Conservation (phyloP, 92 coral and sea anemone genomes). For the Phymanthus crucifer region DNA sequence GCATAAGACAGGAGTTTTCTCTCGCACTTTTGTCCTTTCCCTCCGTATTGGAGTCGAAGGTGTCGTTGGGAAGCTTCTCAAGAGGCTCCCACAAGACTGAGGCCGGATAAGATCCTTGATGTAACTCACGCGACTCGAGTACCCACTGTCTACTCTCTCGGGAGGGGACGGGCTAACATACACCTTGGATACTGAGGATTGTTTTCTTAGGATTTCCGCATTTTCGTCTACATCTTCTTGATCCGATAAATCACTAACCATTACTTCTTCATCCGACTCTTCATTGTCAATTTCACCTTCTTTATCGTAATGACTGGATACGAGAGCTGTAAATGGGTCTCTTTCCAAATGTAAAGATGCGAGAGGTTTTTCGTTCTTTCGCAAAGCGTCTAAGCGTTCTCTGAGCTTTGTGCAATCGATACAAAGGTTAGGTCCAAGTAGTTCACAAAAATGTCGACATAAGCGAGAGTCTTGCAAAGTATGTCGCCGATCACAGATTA, state of each 20-base stretch:
- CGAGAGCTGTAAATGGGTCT: conserved; percentile 63
- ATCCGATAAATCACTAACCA: conserved; percentile 47
- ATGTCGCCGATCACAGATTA: conserved; percentile 54
- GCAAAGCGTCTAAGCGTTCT: conserved; percentile 43
- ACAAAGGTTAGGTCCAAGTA: conserved; percentile 78
- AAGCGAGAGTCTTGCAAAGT: conserved; percentile 22
- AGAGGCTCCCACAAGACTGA: conserved; percentile 42
- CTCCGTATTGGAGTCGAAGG: conserved; percentile 20
- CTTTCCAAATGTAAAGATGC: conserved; percentile 18
- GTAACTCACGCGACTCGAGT: conserved; percentile 68
- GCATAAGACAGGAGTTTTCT: not conserved
- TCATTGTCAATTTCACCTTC: conserved; percentile 9
- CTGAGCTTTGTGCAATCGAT: conserved; percentile 60
- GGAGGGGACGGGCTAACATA: conserved; percentile 24
- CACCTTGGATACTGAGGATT: conserved; percentile 29
- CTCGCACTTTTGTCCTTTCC: conserved; percentile 15
- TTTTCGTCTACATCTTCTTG: conserved; percentile 45
- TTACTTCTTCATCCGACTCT: conserved; percentile 61
- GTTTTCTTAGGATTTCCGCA: not conserved
- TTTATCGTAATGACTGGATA: conserved; percentile 51
- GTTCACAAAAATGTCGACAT: conserved; percentile 73
- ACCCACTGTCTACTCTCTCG: conserved; percentile 62
- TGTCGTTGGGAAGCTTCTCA: conserved; percentile 29
- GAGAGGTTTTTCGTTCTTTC: conserved; percentile 30
- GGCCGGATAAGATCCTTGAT: conserved; percentile 57